These are phyloP conservation scores for Neopipo cinnamomea DNA, from an alignment of 2,113 vertebrate genomes.

Conservation along the genomic window DNA sequence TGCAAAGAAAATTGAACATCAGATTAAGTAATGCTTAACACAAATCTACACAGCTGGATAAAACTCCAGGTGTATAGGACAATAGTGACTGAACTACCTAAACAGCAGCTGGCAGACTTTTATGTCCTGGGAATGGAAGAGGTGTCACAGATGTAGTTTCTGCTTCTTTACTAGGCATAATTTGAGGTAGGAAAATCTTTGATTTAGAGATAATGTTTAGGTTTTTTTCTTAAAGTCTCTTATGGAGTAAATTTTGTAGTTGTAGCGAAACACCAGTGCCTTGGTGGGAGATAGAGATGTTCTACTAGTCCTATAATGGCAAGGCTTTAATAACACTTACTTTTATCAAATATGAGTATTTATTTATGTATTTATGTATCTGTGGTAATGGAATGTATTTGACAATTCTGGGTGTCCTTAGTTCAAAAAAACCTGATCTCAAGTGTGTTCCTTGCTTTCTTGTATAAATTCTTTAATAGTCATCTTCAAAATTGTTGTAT, in stretches of 20 bases:
- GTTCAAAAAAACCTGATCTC: not conserved
- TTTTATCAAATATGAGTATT: not conserved
- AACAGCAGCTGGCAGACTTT: not conserved
- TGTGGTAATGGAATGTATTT: not conserved
- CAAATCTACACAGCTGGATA: not conserved
- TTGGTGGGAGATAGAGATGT: not conserved
- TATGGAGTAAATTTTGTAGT: not conserved
- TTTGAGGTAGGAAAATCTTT: not conserved
- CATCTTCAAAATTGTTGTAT: not conserved
- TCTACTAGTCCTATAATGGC: not conserved
- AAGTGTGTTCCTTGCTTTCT: not conserved
- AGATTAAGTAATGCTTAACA: not conserved
- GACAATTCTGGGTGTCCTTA: not conserved
- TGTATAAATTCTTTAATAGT: not conserved
- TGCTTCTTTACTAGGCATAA: not conserved
- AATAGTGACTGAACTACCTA: not conserved
- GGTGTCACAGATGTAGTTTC: not conserved
- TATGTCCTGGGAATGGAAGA: not conserved
- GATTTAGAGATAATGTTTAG: not conserved
- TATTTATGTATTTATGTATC: not conserved
- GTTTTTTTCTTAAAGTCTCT: not conserved
- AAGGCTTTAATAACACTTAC: not conserved
- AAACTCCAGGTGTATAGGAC: not conserved
- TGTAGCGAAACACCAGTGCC: not conserved
- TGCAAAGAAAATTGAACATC: not conserved